phyloP scores from a whole-genome alignment of 2,888 invertebrate species.

The Desoria tigrina region DNA sequence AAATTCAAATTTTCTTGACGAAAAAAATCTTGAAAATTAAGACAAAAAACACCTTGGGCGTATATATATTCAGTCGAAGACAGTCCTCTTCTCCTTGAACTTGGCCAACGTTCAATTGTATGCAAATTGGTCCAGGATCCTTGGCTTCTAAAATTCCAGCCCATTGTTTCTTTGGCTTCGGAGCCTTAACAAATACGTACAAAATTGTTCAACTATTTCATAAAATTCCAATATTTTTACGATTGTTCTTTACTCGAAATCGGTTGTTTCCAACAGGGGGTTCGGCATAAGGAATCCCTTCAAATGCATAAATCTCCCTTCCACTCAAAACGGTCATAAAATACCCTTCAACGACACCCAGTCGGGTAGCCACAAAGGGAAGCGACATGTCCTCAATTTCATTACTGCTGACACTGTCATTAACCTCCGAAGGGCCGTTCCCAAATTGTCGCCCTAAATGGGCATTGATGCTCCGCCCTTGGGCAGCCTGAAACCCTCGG shows the following conservation, averaged over 20 bases:
- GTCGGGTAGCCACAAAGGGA: constrained; percentile 23
- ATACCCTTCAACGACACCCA: constrained; percentile 38
- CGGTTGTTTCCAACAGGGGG: constrained; percentile 24
- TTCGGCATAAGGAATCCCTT: constrained; percentile 44
- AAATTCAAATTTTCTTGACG: constrained; percentile 8
- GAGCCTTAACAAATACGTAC: constrained; percentile 14
- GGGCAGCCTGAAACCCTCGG: neutral
- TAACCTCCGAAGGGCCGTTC: neutral
- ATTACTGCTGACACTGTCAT: constrained; percentile 9
- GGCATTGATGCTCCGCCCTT: neutral
- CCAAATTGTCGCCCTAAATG: neutral
- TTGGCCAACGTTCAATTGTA: constrained; percentile 14
- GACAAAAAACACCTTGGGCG: constrained; percentile 22
- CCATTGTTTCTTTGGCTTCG: constrained; percentile 31
- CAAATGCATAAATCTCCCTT: constrained; percentile 43
- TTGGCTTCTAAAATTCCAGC: constrained; percentile 4
- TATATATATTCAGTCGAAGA: constrained; percentile 32
- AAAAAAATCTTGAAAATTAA: no score
- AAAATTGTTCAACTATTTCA: no score
- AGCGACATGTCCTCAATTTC: constrained; percentile 8
- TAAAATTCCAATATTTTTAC: no score
- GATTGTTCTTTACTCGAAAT: constrained; percentile 29
- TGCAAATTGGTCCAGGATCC: constrained; percentile 26
- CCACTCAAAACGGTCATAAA: constrained; percentile 38
- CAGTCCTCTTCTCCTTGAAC: constrained; percentile 30